Evolutionary conservation across 92 coral and sea anemone genomes (phyloP), one percentile per base, ranked within the genome.

Genomic region (Epizoanthus rinbou): DNA sequence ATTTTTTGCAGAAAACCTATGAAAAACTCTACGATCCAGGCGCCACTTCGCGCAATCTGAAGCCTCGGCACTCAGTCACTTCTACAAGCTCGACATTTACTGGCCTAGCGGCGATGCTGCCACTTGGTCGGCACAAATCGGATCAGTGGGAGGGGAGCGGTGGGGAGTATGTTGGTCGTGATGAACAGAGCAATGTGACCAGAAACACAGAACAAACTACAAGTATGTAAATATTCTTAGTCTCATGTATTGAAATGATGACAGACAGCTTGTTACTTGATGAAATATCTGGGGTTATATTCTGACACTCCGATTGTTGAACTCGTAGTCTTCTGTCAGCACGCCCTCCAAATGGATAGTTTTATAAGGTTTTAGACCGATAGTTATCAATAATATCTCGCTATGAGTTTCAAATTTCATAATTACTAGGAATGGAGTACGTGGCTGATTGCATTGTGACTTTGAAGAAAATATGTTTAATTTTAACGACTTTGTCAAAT

Each of bases 141-240:
- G 25, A 47, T 7, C 80, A 57, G 28, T 3, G 19, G 24, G 65
- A 54, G 7, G 64, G 15, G 19, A 14, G 50, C n/a, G 59, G 18
- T 13, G 67, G 68, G 15, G 80, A 74, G 57, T 89, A 85, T 37
- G 92, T 89, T 50, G 92, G 92, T 5, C 73, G 92, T 22, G 86
- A 62, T 7, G 85, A 80, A 57, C 82, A 52, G 16, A 35, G 23
- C 54, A 60, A 41, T 58, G 21, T 45, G 41, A 52, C 37, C 39
- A 52, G 35, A 13, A 33, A 25, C 41, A 75, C 80, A 57, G 67
- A 57, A 35, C 80, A 75, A 31, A 75, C 80, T 7, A 75, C 68
- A n/a, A 17, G 80, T 75, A 16, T 57, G 80, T 57, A 14, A 23
- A 0, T 1, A 8, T 8, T 8, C 7, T 47, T 9, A 8, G 54